Base-by-base conservation (phyloP, 1,140 invertebrate species). In the Drosophila pectinifera region DNA sequence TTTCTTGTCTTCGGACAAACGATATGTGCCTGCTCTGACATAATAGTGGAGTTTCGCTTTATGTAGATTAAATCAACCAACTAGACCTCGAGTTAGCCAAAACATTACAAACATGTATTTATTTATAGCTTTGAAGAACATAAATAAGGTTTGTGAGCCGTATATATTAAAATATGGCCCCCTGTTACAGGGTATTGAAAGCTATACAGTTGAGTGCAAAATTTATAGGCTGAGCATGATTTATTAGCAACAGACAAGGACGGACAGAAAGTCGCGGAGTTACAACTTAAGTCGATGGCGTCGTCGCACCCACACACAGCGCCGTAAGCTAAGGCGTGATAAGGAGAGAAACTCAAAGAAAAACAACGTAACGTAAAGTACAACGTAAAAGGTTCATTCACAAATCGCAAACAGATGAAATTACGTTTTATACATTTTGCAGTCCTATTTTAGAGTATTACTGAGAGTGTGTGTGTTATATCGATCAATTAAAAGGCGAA, bases 211-310 rank as follows among this genome's bases (percentile, higher is more conserved):
- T 58, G 46, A 46, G 14, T 45, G 38, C 59, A 67, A 57, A 78
- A 78, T 64, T 57, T 70, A 80, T 73, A 81, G 46, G 55, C 48
- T 49, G 63, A 54, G 54, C 73, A 85, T 85, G 82, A 85, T 85
- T 85, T 85, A 85, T 85, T 70, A 62, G 64, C 61, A 76, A 59
- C 58, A 78, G 76, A 86, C 69, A 78, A 78, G 84, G 62, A 67
- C 65, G 45, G 65, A 69, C 76, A 85, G 51, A 59, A 49, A 74
- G 64, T 57, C 49, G 82, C 69, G 49, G 82, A 86, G 78, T 88
- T 88, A 88, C 82, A 82, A 78, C 73, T 81, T 36, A 54, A 67
- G 64, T 58, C 31, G 42, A 39, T 31, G 63, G 31, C 62, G 59
- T 43, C 5, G 20, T 65, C 41, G 48, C 56, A 72, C 58, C 57